Evolutionary conservation across 2,113 vertebrate genomes (phyloP).

Genomic region (Cyprinus carpio): DNA sequence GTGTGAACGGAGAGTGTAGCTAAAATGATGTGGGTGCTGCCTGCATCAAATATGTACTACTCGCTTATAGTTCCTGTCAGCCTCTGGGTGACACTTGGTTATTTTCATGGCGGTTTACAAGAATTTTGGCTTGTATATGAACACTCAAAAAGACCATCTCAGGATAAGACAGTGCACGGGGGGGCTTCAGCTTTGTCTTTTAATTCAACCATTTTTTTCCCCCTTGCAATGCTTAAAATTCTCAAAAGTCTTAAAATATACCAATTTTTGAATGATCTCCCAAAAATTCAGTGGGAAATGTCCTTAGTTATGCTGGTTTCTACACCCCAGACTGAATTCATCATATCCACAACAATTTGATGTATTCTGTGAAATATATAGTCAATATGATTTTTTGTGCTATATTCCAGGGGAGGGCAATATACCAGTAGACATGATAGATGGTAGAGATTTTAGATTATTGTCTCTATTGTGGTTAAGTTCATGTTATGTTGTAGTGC

Average conservation of each 20-base stretch:
- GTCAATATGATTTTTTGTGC: background rate
- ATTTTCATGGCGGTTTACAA: background rate
- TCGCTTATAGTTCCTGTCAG: constrained; percentile 3
- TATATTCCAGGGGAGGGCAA: background rate
- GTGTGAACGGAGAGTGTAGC: constrained; percentile 2
- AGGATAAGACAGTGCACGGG: background rate
- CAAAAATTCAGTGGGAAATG: background rate
- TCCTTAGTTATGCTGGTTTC: background rate
- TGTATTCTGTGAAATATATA: background rate
- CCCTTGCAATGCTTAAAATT: background rate
- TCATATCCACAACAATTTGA: background rate
- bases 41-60: constrained; percentile 7
- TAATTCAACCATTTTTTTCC: background rate
- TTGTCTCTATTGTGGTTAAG: background rate
- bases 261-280: background rate
- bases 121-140: background rate
- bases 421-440: background rate
- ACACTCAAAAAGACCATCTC: background rate
- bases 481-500: background rate
- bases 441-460: background rate
- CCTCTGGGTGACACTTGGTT: background rate
- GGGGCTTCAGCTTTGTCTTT: background rate
- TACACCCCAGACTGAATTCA: background rate
- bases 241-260: background rate
- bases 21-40: constrained; percentile 4